Evolutionary conservation across 92 coral and sea anemone species (phyloP).

Genomic region (Hydrozoanthus gracilis): DNA sequence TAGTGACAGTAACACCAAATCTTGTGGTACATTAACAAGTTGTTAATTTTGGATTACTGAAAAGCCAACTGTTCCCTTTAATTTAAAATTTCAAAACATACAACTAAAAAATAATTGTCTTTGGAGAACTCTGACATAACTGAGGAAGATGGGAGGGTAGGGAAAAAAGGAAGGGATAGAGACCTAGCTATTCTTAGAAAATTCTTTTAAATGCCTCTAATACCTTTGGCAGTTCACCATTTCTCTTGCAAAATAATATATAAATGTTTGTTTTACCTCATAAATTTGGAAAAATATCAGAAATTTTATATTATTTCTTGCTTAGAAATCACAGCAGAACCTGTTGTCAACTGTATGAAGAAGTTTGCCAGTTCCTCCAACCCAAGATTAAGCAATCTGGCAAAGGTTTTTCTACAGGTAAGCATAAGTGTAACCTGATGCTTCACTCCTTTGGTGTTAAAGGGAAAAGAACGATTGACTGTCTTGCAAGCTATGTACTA

Average conservation of each 20-base stretch:
- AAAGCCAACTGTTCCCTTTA: too few species aligned
- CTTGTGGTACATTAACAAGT: too few species aligned
- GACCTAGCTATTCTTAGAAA: too few species aligned
- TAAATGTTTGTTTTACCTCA: neutral
- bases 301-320: neutral
- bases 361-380: constrained; percentile 80
- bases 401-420: constrained; percentile 85
- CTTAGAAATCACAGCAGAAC: constrained; percentile 79
- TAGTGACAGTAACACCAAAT: too few species aligned
- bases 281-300: neutral
- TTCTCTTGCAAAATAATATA: neutral
- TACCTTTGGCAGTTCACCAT: neutral
- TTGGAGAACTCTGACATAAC: neutral
- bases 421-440: neutral
- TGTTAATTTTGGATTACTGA: too few species aligned
- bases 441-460: too few species aligned
- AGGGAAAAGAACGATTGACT: too few species aligned
- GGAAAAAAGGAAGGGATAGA: too few species aligned
- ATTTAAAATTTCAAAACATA: too few species aligned
- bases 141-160: neutral
- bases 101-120: too few species aligned
- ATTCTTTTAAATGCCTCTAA: too few species aligned
- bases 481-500: too few species aligned
- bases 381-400: constrained; percentile 78
- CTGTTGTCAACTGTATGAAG: constrained; percentile 85